Evolutionary conservation across 2,888 invertebrate species (phyloP).

Genomic region (Eustalomyia histrio): DNA sequence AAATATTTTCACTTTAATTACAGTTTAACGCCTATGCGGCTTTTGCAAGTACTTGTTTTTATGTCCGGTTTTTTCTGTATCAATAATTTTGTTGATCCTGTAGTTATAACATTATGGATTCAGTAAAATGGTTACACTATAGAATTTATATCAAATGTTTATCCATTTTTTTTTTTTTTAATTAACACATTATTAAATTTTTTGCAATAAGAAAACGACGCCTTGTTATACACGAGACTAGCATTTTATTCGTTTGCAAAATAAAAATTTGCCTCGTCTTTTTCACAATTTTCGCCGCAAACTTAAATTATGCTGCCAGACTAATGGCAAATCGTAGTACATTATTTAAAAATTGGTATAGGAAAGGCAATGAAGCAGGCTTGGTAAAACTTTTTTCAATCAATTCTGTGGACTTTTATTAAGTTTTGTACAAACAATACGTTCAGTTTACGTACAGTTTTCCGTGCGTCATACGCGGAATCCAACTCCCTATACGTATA

Average conservation of each 20-base stretch:
- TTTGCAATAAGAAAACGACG: slow-evolving; percentile 59
- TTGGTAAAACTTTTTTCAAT: too few relatives aligned
- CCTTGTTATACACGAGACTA: slow-evolving; percentile 57
- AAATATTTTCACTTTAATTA: slow-evolving; percentile 28
- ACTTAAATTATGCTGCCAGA: slow-evolving; percentile 26
- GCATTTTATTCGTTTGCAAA: slow-evolving; percentile 55
- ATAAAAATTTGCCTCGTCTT: slow-evolving; percentile 52
- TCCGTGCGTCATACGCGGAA: too few relatives aligned
- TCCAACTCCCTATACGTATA: too few relatives aligned
- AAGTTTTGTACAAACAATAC: too few relatives aligned
- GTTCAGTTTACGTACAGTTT: too few relatives aligned
- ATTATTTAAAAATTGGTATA: too few relatives aligned
- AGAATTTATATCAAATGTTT: neutral
- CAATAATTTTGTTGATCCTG: slow-evolving; percentile 41
- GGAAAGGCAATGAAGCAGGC: too few relatives aligned
- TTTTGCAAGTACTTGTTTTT: slow-evolving; percentile 41
- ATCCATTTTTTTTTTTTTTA: slow-evolving; percentile 14
- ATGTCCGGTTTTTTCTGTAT: slow-evolving; percentile 64
- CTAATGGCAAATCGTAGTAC: too few relatives aligned
- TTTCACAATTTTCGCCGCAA: slow-evolving; percentile 30
- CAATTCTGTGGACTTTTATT: too few relatives aligned
- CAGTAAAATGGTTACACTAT: neutral
- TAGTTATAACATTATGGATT: neutral
- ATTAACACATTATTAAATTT: slow-evolving; percentile 10
- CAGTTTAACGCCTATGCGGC: slow-evolving; percentile 50